Evolutionary conservation across 1,140 invertebrate species (phyloP).

Genomic region (Drosophila kepulauana): DNA sequence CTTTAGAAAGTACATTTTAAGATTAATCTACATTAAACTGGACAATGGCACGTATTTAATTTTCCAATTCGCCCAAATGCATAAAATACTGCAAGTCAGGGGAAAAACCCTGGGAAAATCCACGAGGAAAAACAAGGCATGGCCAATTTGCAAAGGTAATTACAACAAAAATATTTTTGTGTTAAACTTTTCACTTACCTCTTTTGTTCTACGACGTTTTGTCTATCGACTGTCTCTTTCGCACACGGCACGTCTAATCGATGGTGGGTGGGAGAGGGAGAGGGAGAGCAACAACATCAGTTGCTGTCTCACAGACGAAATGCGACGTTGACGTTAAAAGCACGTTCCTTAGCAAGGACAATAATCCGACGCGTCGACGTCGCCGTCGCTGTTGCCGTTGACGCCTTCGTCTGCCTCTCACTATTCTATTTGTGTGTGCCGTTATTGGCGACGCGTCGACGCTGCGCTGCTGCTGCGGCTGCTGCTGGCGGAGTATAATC

Average conservation of each 20-base stretch:
- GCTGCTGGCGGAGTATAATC: conserved; percentile 63
- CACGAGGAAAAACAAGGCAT: conserved; percentile 9
- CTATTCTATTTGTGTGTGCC: conserved; percentile 42
- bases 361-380: conserved; percentile 51
- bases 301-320: conserved; percentile 15
- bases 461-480: conserved; percentile 19
- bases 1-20: no score
- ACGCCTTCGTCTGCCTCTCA: conserved; percentile 15
- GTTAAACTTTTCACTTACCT: conserved; percentile 12
- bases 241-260: not conserved
- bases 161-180: conserved; percentile 21
- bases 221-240: conserved; percentile 3
- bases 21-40: not conserved
- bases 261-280: not conserved
- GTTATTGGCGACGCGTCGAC: conserved; percentile 64
- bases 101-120: conserved; percentile 20
- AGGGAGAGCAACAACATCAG: not conserved
- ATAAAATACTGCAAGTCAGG: not conserved
- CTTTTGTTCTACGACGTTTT: not conserved
- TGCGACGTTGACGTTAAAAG: conserved; percentile 42
- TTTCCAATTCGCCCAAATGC: not conserved
- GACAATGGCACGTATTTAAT: not conserved
- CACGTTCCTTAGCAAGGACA: conserved; percentile 55
- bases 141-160: conserved; percentile 37
- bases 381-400: conserved; percentile 2